These are phyloP conservation scores for Protomyctophum bolini DNA, from an alignment of 2,113 vertebrate species.

Conservation along the genomic window DNA sequence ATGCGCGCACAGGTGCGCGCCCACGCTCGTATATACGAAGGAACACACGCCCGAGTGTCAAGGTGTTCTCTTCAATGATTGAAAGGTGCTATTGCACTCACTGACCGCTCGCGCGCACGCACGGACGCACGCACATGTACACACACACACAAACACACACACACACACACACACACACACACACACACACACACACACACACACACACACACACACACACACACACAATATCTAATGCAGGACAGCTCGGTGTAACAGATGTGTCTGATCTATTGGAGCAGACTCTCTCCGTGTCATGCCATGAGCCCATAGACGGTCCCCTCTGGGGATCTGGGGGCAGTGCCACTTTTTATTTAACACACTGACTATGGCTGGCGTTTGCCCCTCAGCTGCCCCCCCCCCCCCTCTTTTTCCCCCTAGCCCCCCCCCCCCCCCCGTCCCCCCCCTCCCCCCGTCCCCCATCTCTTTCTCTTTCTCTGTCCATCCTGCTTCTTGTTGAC, in stretches of 20 bases:
- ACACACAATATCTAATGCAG: background rate
- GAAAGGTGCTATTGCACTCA: slow-evolving; percentile 58
- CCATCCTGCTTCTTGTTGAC: slow-evolving; percentile 31
- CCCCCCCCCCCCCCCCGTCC: too few relatives aligned
- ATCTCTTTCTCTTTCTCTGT: background rate
- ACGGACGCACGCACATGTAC: background rate
- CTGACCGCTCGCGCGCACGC: slow-evolving; percentile 48
- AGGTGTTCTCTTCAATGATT: slow-evolving; percentile 71
- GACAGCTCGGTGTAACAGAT: slow-evolving; percentile 43
- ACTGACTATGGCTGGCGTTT: slow-evolving; percentile 13
- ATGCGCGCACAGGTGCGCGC: background rate
- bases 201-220: slow-evolving; percentile 8
- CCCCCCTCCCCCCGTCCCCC: too few relatives aligned
- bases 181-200: background rate
- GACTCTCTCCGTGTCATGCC: background rate
- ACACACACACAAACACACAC: slow-evolving; percentile 7
- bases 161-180: background rate
- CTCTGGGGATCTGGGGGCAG: slow-evolving; percentile 7
- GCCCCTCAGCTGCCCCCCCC: too few relatives aligned
- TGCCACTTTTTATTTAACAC: background rate
- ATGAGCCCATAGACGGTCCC: background rate
- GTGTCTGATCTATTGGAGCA: slow-evolving; percentile 32
- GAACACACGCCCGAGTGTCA: slow-evolving; percentile 23
- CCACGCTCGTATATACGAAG: too few relatives aligned
- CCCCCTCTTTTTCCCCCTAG: too few relatives aligned